These are phyloP conservation scores for Caenorhabditis virilis DNA, from an alignment of 2,888 invertebrate genomes.

Conservation along the genomic window DNA sequence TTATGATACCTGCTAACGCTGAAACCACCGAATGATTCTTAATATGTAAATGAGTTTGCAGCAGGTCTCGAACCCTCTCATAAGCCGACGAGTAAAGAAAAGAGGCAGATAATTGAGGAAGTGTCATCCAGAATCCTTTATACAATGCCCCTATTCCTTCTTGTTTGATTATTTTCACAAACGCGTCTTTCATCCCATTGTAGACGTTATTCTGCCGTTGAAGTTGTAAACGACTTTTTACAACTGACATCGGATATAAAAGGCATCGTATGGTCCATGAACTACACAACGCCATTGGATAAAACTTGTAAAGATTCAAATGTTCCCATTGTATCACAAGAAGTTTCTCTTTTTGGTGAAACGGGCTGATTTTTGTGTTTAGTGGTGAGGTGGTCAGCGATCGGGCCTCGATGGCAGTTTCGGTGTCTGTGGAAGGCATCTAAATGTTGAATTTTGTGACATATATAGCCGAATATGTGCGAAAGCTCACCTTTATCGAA, in stretches of 20 bases:
- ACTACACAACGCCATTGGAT: constrained; percentile 53
- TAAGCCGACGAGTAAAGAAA: constrained; percentile 65
- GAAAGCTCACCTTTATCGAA: background rate
- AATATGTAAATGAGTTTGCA: constrained; percentile 51
- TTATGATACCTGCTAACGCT: constrained; percentile 45
- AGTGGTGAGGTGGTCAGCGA: constrained; percentile 24
- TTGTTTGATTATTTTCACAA: constrained; percentile 56
- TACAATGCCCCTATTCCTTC: constrained; percentile 64
- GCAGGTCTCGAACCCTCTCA: constrained; percentile 59
- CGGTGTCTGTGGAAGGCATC: constrained; percentile 37
- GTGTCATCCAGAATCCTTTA: constrained; percentile 67
- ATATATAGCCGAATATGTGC: background rate
- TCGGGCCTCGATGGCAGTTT: constrained; percentile 30
- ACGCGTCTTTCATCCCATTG: constrained; percentile 60
- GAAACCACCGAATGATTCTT: constrained; percentile 52
- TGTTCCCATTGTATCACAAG: constrained; percentile 67
- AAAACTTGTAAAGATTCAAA: constrained; percentile 62
- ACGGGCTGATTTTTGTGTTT: constrained; percentile 9
- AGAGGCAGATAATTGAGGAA: constrained; percentile 65
- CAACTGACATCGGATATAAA: constrained; percentile 64
- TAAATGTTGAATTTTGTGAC: constrained; percentile 8
- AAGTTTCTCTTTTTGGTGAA: constrained; percentile 43
- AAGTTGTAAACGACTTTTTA: constrained; percentile 59
- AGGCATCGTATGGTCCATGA: constrained; percentile 57
- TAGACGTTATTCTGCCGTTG: constrained; percentile 66